Evolutionary conservation across 2,888 invertebrate genomes (phyloP).

Genomic region (Nebria salina): DNA sequence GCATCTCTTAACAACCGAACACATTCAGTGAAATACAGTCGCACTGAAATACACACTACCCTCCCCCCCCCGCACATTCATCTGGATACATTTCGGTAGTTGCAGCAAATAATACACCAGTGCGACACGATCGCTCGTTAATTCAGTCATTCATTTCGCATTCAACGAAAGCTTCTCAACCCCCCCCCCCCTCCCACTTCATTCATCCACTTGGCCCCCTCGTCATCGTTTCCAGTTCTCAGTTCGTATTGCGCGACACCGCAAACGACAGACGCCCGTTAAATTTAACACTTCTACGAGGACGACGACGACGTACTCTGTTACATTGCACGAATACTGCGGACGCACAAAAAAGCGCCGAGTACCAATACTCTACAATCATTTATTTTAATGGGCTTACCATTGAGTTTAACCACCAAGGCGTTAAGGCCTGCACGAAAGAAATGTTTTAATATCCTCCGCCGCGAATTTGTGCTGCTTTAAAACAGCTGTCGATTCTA

Average conservation of each 20-base stretch:
- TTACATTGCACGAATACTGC: background rate
- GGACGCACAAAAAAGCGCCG: background rate
- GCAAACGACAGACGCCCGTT: background rate
- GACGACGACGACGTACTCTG: background rate
- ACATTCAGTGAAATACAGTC: background rate
- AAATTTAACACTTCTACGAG: background rate
- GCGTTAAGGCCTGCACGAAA: background rate
- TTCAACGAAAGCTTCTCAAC: background rate
- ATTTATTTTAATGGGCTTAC: background rate
- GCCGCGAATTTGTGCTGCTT: background rate
- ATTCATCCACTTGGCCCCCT: background rate
- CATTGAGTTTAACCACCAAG: background rate
- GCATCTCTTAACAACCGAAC: background rate
- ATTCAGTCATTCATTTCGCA: slow-evolving; percentile 28
- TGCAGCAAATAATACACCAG: background rate
- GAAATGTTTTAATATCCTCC: background rate
- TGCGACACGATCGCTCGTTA: slow-evolving; percentile 20
- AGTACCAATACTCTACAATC: background rate
- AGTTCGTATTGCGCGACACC: background rate
- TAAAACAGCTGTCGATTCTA: background rate
- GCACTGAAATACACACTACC: background rate
- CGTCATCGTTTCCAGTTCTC: background rate
- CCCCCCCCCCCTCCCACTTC: background rate
- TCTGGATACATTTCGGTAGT: background rate
- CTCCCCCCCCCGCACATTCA: background rate